A percentile compares a stretch with the other conserved stretches of the same genome.
Evolutionary conservation across 2,888 invertebrate species (phyloP).

Genomic region (Eupeodes luniger): DNA sequence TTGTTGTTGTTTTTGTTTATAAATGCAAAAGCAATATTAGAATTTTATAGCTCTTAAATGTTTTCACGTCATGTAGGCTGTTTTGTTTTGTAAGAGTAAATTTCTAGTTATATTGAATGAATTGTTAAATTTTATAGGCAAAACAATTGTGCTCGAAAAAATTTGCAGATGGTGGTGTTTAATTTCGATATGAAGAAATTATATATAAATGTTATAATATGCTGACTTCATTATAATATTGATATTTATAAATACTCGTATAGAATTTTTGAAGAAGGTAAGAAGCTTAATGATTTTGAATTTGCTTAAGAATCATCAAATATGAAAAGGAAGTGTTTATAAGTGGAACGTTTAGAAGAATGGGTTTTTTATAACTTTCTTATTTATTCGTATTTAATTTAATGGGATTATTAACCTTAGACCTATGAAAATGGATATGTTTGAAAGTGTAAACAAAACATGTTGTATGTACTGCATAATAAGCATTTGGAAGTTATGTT

Average conservation of each 20-base stretch:
- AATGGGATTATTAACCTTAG: too few relatives aligned
- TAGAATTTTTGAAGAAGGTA: not conserved
- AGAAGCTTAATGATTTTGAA: not conserved
- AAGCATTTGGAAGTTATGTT: too few relatives aligned
- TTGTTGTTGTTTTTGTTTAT: slow-evolving; percentile 49
- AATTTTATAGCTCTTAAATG: slow-evolving; percentile 13
- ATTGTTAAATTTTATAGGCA: slow-evolving; percentile 4
- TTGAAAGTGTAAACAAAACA: too few relatives aligned
- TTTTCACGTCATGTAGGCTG: not conserved
- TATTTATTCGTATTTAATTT: too few relatives aligned
- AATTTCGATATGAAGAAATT: slow-evolving; percentile 10
- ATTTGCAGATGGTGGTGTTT: slow-evolving; percentile 47
- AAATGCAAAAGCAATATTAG: slow-evolving; percentile 24
- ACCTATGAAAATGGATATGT: too few relatives aligned
- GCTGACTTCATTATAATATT: not conserved
- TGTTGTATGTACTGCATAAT: too few relatives aligned
- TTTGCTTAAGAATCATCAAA: not conserved
- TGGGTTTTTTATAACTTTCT: too few relatives aligned
- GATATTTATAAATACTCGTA: not conserved
- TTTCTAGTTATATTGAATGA: slow-evolving; percentile 14
- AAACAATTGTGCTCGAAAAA: slow-evolving; percentile 8
- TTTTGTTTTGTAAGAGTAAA: not conserved
- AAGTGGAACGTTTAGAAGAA: too few relatives aligned
- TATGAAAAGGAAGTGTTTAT: not conserved
- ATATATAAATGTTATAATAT: slow-evolving; percentile 11